phyloP scores from a whole-genome alignment of 2,113 vertebrate genomes.

The Dromaius novaehollandiae region DNA sequence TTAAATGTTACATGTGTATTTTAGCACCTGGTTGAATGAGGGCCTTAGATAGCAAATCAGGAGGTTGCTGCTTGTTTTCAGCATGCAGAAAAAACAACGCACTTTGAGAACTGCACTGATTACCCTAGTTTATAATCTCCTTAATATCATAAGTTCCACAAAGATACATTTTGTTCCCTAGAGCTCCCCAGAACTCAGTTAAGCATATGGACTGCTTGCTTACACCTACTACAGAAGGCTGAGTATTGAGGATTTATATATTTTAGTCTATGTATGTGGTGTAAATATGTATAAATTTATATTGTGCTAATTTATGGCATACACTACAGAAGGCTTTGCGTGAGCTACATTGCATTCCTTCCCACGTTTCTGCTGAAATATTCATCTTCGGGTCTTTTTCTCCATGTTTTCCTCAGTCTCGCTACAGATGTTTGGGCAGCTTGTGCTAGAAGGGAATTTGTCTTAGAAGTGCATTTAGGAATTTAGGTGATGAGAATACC shows the following conservation, averaged over 20 bases:
- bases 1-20: not conserved
- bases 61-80: conserved; percentile 31
- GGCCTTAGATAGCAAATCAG: conserved; percentile 27
- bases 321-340: conserved; percentile 80
- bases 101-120: conserved; percentile 34
- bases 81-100: conserved; percentile 33
- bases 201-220: conserved; percentile 81
- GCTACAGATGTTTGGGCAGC: conserved; percentile 79
- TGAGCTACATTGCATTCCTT: conserved; percentile 78
- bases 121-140: conserved; percentile 51
- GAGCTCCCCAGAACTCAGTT: conserved; percentile 73
- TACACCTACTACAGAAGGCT: conserved; percentile 80
- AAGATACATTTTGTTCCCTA: conserved; percentile 75
- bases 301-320: conserved; percentile 86
- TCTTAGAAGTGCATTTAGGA: conserved; percentile 62
- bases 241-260: conserved; percentile 83
- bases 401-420: conserved; percentile 76
- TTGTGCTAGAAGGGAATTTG: conserved; percentile 62
- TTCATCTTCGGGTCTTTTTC: conserved; percentile 75
- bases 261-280: conserved; percentile 81
- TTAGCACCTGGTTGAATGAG: conserved; percentile 44
- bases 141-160: conserved; percentile 61
- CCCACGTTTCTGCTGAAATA: conserved; percentile 82
- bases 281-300: conserved; percentile 86
- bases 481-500: conserved; percentile 57